These are phyloP conservation scores for Pristionchus maxplancki DNA, from an alignment of 2,888 invertebrate species.

Conservation along the genomic window DNA sequence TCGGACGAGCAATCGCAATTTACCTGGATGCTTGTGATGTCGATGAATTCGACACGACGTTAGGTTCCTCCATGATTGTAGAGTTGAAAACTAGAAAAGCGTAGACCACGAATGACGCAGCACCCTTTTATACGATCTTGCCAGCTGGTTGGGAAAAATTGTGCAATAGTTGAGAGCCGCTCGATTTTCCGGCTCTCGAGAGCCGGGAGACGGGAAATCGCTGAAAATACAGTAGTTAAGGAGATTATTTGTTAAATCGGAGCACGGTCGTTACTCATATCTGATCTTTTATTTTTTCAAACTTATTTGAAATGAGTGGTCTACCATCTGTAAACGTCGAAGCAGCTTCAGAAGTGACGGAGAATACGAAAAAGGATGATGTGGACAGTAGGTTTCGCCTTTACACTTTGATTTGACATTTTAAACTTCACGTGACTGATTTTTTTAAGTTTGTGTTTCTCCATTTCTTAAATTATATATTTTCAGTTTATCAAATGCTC, in stretches of 20 bases:
- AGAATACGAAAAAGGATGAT: conserved; percentile 9
- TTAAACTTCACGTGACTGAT: not conserved
- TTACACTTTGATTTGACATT: not conserved
- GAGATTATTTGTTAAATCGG: not conserved
- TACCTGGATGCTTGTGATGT: conserved; percentile 17
- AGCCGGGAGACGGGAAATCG: conserved; percentile 13
- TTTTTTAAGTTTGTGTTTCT: too few species aligned
- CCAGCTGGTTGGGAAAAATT: not conserved
- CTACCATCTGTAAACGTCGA: conserved; percentile 13
- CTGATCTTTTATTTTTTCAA: conserved; percentile 6
- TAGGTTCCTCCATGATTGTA: conserved; percentile 43
- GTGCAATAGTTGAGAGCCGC: not conserved
- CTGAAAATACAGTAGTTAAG: not conserved
- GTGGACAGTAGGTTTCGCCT: not conserved
- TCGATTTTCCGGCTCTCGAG: too few species aligned
- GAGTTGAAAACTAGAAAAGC: not conserved
- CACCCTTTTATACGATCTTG: not conserved
- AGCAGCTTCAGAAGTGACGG: not conserved
- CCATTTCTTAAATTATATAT: not conserved
- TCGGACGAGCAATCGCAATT: not conserved
- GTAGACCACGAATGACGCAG: not conserved
- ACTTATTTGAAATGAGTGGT: not conserved
- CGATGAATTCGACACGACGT: conserved; percentile 15
- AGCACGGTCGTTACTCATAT: not conserved
- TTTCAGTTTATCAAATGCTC: conserved; percentile 37